phyloP scores from a whole-genome alignment of 2,113 vertebrate species.

The Ciconia maguari region DNA sequence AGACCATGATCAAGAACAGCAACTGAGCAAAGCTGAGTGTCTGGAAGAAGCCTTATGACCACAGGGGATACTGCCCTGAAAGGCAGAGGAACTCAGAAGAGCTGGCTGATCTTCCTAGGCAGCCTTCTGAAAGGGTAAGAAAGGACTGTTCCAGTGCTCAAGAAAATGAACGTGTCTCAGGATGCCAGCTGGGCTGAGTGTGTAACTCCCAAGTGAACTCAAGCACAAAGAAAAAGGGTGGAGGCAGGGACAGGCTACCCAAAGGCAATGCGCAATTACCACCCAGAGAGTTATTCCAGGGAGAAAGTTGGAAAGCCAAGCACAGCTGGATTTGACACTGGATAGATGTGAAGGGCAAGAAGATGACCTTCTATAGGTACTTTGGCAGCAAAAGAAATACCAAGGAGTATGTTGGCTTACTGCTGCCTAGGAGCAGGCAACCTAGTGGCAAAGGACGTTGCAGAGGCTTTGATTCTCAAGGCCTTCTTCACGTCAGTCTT shows the following conservation, averaged over 20 bases:
- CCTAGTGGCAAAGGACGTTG: background rate
- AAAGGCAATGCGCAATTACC: background rate
- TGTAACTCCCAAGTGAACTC: background rate
- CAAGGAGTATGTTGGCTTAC: background rate
- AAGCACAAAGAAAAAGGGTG: background rate
- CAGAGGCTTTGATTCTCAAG: background rate
- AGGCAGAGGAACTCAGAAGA: background rate
- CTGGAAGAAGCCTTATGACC: background rate
- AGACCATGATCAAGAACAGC: background rate
- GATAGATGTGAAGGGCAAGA: background rate
- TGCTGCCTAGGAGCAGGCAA: background rate
- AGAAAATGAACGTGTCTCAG: background rate
- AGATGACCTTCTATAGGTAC: background rate
- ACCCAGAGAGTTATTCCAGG: background rate
- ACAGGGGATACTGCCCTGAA: background rate
- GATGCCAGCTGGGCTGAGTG: too few species aligned
- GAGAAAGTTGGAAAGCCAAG: background rate
- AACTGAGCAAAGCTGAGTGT: background rate
- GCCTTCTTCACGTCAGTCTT: rapidly evolving
- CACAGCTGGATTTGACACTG: background rate
- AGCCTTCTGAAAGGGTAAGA: background rate
- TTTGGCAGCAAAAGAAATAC: background rate
- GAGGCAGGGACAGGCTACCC: background rate
- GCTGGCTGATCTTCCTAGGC: background rate
- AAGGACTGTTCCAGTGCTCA: background rate